Evolutionary conservation across 2,113 vertebrate genomes (phyloP).

Genomic region (Oryctolagus cuniculus): mOryCun1.1 NC_091432.1:228061501-228062000

Average conservation of each 20-base stretch:
- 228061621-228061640: too few species aligned
- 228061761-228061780: not conserved
- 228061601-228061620: too few species aligned
- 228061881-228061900: not conserved
- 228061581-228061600: too few species aligned
- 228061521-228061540: too few species aligned
- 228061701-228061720: too few species aligned
- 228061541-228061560: too few species aligned
- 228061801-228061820: slow-evolving; percentile 44
- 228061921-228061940: not conserved
- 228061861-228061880: not conserved
- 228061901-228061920: not conserved
- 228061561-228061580: too few species aligned
- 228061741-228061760: not conserved
- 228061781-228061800: slow-evolving; percentile 46
- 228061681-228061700: too few species aligned
- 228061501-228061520: too few species aligned
- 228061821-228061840: not conserved
- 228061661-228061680: too few species aligned
- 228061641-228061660: too few species aligned
- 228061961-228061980: not conserved
- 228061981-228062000: not conserved
- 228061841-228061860: slow-evolving; percentile 18
- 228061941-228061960: not conserved
- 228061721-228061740: too few species aligned